phyloP scores from a whole-genome alignment of 2,888 invertebrate species.

The Palloptera scutellata region DNA sequence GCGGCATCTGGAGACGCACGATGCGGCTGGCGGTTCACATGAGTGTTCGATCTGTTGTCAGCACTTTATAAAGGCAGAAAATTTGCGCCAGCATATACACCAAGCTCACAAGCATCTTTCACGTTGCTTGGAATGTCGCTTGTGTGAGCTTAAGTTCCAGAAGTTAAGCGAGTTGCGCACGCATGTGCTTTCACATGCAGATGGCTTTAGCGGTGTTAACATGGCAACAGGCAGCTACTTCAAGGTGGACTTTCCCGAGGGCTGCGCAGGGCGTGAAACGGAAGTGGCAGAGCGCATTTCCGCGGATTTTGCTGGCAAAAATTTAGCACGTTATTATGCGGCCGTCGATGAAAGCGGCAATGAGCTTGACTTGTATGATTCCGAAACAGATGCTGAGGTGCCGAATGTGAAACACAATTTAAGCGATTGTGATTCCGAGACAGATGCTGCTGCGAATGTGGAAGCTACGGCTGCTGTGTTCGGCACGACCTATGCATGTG shows the following conservation, averaged over 20 bases:
- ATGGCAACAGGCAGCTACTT: slow-evolving; percentile 45
- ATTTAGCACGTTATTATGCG: slow-evolving; percentile 53
- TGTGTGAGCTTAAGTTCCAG: slow-evolving; percentile 46
- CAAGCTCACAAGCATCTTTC: slow-evolving; percentile 25
- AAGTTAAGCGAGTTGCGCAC: slow-evolving; percentile 44
- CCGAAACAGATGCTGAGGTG: slow-evolving; percentile 52
- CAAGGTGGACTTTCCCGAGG: slow-evolving; percentile 31
- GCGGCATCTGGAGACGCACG: slow-evolving; percentile 55
- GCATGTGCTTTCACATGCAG: slow-evolving; percentile 48
- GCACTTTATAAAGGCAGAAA: slow-evolving; percentile 35
- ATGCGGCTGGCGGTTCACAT: slow-evolving; percentile 49
- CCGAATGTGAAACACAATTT: not conserved
- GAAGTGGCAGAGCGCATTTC: slow-evolving; percentile 43
- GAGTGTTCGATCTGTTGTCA: slow-evolving; percentile 40
- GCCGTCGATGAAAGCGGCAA: slow-evolving; percentile 54
- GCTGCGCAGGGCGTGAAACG: slow-evolving; percentile 28
- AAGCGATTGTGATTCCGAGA: slow-evolving; percentile 42
- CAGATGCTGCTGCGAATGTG: slow-evolving; percentile 38
- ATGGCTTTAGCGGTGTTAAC: slow-evolving; percentile 49
- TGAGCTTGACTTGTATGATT: slow-evolving; percentile 58
- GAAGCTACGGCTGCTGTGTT: not conserved
- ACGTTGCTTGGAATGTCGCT: slow-evolving; percentile 45
- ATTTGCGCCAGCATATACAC: slow-evolving; percentile 38
- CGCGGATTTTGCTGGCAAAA: slow-evolving; percentile 45
- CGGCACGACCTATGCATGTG: slow-evolving; percentile 46